These are phyloP conservation scores for Coelinius sp. DNA, from an alignment of 2,888 invertebrate species.

Conservation along the genomic window DNA sequence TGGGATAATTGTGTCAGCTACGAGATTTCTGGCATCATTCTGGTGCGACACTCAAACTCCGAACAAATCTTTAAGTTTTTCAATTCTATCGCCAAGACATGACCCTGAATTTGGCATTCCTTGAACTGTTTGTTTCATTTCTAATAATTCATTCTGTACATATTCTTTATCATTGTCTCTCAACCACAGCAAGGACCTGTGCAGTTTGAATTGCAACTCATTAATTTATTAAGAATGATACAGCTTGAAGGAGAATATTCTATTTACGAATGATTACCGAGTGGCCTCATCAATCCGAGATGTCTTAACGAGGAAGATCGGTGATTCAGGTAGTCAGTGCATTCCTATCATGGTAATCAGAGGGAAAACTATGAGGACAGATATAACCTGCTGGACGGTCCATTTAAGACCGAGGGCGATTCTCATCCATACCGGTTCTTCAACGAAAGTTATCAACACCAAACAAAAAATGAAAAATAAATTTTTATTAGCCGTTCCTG, in stretches of 20 bases:
- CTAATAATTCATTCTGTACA: constrained; percentile 58
- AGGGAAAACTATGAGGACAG: constrained; percentile 60
- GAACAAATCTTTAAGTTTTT: constrained; percentile 63
- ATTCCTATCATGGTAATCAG: constrained; percentile 67
- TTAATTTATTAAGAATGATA: background rate
- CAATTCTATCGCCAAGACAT: no score
- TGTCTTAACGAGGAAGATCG: constrained; percentile 69
- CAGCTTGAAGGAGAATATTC: background rate
- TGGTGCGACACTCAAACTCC: constrained; percentile 35
- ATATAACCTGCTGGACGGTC: no score
- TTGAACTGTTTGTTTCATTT: constrained; percentile 54
- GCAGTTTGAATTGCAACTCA: background rate
- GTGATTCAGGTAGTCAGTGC: constrained; percentile 74
- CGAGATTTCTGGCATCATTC: no score
- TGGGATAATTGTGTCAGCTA: no score
- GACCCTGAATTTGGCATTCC: no score
- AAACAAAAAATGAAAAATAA: no score
- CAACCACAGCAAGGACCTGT: constrained; percentile 60
- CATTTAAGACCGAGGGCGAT: background rate
- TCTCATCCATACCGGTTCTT: no score
- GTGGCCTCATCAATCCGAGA: constrained; percentile 66
- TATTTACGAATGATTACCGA: constrained; percentile 59
- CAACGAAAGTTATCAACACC: no score
- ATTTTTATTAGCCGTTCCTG: no score
- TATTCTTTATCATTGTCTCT: constrained; percentile 55